phyloP scores from a whole-genome alignment of 2,888 invertebrate genomes.

The Timema podura region DNA sequence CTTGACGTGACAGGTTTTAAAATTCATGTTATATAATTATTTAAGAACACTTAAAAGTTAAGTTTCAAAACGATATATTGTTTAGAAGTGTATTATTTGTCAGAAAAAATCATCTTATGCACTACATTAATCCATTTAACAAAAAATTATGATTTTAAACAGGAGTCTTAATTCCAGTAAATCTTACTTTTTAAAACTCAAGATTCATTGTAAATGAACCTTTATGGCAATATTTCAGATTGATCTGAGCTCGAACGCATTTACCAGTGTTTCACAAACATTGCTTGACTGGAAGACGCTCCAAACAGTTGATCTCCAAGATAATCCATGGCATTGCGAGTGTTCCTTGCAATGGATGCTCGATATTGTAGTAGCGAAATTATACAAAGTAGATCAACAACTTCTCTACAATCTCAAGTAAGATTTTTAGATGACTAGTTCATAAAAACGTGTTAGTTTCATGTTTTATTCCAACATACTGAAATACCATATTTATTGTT shows the following conservation, averaged over 20 bases:
- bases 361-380: conserved; percentile 49
- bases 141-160: too few species aligned
- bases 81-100: too few species aligned
- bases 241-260: conserved; percentile 54
- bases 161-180: too few species aligned
- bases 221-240: conserved; percentile 43
- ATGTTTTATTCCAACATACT: background rate
- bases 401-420: conserved; percentile 54
- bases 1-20: too few species aligned
- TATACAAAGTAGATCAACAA: conserved; percentile 47
- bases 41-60: too few species aligned
- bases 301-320: conserved; percentile 51
- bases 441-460: conserved; percentile 1
- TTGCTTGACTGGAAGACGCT: conserved; percentile 23
- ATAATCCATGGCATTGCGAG: conserved; percentile 59
- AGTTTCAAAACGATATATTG: too few species aligned
- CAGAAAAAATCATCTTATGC: too few species aligned
- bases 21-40: too few species aligned
- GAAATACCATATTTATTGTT: too few species aligned
- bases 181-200: too few species aligned
- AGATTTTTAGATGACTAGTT: background rate
- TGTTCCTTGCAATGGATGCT: conserved; percentile 59
- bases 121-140: too few species aligned
- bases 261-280: conserved; percentile 43
- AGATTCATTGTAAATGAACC: too few species aligned